phyloP scores from a whole-genome alignment of 2,113 vertebrate species.

The Polypterus bichir region DNA sequence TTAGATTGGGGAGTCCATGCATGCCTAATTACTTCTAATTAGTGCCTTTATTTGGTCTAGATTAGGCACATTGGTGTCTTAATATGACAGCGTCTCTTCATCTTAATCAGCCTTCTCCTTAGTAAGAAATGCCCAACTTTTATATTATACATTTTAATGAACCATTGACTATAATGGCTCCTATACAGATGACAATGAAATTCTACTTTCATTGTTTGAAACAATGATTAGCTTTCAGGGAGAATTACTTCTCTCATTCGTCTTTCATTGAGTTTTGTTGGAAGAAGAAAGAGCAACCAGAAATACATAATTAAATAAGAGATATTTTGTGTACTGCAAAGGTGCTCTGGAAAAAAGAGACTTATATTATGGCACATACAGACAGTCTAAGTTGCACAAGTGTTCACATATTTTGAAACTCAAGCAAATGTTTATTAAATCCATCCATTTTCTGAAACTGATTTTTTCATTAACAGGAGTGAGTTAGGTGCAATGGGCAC shows the following conservation, averaged over 20 bases:
- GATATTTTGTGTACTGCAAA: no score
- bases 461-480: no score
- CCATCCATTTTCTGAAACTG: no score
- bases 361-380: no score
- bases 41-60: constrained; percentile 15
- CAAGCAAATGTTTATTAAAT: no score
- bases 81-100: constrained; percentile 27
- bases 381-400: no score
- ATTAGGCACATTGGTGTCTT: constrained; percentile 10
- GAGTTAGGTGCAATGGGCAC: no score
- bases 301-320: not conserved
- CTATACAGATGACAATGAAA: constrained; percentile 33
- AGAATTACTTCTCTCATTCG: constrained; percentile 19
- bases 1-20: constrained; percentile 2
- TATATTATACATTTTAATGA: constrained; percentile 21
- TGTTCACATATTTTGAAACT: no score
- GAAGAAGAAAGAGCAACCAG: constrained; percentile 11
- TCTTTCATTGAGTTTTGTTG: constrained; percentile 16
- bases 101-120: constrained; percentile 24
- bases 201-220: constrained; percentile 21
- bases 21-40: constrained; percentile 16
- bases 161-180: constrained; percentile 35
- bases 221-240: constrained; percentile 31
- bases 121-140: constrained; percentile 22
- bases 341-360: no score